Evolutionary conservation across 1,140 invertebrate species (phyloP), one percentile per base, ranked within the genome.

Genomic region (Drosophila prosaltans): DNA sequence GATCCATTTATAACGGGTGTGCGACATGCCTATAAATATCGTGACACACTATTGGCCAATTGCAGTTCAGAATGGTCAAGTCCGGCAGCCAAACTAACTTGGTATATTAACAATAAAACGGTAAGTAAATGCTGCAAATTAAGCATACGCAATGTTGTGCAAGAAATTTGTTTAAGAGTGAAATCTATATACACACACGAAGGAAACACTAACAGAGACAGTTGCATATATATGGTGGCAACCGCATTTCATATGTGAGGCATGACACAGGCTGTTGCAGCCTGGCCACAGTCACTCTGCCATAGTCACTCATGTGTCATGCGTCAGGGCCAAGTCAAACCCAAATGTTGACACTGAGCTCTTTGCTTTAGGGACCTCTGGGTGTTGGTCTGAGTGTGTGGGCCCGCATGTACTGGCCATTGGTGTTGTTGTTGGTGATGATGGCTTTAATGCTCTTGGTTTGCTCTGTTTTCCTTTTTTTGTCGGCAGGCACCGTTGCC

Each of bases 81-180:
- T 92, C 94, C 93, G 3, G 91, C 92, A 24, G 92, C 93, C 40
- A 92, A 92, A 16, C 80, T 94, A 6, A 91, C 91, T 24, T 94
- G 94, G 94, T 93, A 92, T 65, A 93, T 94, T 65, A 94, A 94
- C 84, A 83, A 92, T 64, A 89, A 91, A 78, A 91, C 88, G 69
- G 91, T 92, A 81, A 79, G 88, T 84, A 58, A 65, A 61, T 66
- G 7, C 16, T 39, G 36, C 21, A 48, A 36, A 69, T 72, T 70
- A 43, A 54, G 9, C 68, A 71, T 78, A 71, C 68, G 69, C 65
- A 62, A 11, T 57, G 61, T 63, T 63, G 24, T 45, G n/a, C 65
- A 24, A 36, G 32, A 32, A 70, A 51, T 51, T 51, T 51, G 16
- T 21, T 51, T 26, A 26, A 51, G 2, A 8, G 21, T 51, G 16